phyloP scores from a whole-genome alignment of 2,888 invertebrate genomes.

The Torymus auratus region DNA sequence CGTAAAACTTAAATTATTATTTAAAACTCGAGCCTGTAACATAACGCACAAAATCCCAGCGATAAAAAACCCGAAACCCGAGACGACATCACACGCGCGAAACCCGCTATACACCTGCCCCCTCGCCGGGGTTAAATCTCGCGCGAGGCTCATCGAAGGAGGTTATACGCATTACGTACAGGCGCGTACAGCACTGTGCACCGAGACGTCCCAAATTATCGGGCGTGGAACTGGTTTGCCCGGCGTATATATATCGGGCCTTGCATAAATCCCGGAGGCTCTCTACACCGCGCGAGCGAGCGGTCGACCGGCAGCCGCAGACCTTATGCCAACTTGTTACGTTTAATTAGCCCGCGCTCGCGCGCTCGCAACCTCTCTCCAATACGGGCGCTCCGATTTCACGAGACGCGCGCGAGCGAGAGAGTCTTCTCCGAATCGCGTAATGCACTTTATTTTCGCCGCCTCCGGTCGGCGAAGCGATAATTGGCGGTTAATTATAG shows the following conservation, averaged over 20 bases:
- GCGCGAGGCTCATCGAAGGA: constrained; percentile 2
- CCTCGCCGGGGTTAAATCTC: neutral
- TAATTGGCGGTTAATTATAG: too few relatives aligned
- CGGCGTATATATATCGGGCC: constrained; percentile 39
- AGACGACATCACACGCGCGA: neutral
- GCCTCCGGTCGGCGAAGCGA: too few relatives aligned
- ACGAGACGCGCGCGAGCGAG: neutral
- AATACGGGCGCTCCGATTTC: constrained; percentile 37
- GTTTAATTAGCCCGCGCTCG: constrained; percentile 61
- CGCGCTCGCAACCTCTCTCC: constrained; percentile 29
- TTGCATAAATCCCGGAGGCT: constrained; percentile 45
- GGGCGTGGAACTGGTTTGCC: constrained; percentile 61
- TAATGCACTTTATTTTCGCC: neutral
- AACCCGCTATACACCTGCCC: neutral
- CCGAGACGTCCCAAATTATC: constrained; percentile 59
- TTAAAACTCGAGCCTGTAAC: too few relatives aligned
- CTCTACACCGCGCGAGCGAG: constrained; percentile 1
- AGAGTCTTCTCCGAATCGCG: constrained; percentile 10
- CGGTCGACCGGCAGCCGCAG: neutral
- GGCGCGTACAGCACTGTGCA: neutral
- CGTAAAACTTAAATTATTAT: too few relatives aligned
- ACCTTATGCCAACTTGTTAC: constrained; percentile 59
- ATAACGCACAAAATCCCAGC: too few relatives aligned
- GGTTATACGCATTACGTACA: neutral
- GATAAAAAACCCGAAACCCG: too few relatives aligned